Base-by-base conservation (phyloP, 2,888 invertebrate species). In the Drosophila emarginata region DNA sequence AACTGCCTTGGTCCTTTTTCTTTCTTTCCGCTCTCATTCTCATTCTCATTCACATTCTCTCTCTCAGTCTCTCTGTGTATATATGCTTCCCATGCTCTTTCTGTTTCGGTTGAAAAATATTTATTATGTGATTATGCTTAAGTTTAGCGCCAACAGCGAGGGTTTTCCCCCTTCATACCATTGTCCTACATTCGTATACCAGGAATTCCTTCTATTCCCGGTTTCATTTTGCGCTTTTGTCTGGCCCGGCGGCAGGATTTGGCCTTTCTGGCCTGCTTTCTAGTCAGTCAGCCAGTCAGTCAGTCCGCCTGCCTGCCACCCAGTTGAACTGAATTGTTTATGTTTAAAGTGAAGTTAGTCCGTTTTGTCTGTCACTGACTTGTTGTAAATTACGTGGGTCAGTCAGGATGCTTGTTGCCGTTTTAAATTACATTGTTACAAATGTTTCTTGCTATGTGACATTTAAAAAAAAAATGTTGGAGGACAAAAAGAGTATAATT, bases 51-150 rank as follows among this genome's bases (percentile, higher is more conserved):
- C n/a, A n/a, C n/a, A n/a, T n/a, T 21, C 12, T 21, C 7, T 37
- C n/a, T 12, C 45, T 63, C 50, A 67, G 6, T 3, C 45, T 12
- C 4, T 45, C 18, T 45, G 5, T 28, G 5, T 28, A 6, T 28
- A 6, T 28, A 28, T 5, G 28, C 6, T 11, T 45, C 64, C 32
- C 60, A 21, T 53, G 26, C 53, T 66, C 68, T 78, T 40, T 18
- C 4, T 45, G 45, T 45, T 45, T 45, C 45, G 21, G 45, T 45
- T 64, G 70, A 50, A 69, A 74, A 72, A 72, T 85, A 76, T 85
- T 85, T 85, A 85, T 85, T 85, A 85, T 85, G 84, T 88, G 84
- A 85, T 85, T 85, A 85, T 82, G 87, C 87, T 70, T 64, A 70
- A 88, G 70, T 81, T 75, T 75, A 84, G 79, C 73, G 69, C 69